A percentile compares a stretch with the other conserved stretches of the same genome.
Conservation (phyloP, 2,113 vertebrate genomes). For the Apeltes quadracus region DNA sequence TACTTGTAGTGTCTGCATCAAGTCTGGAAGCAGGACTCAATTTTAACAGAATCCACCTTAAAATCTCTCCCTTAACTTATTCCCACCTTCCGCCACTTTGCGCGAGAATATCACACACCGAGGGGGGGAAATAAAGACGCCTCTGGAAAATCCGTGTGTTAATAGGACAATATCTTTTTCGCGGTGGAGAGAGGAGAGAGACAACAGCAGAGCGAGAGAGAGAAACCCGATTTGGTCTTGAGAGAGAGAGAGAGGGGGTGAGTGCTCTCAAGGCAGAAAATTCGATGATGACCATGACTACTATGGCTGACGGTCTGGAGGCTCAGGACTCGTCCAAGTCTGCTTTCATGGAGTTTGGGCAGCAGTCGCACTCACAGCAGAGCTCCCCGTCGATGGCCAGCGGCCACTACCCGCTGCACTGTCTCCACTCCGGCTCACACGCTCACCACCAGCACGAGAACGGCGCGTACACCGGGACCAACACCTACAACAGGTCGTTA, state of each 20-base stretch:
- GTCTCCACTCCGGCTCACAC: slow-evolving; percentile 91
- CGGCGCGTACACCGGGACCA: slow-evolving; percentile 88
- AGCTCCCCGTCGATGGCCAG: slow-evolving; percentile 93
- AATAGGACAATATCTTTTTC: slow-evolving; percentile 87
- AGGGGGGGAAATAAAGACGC: slow-evolving; percentile 72
- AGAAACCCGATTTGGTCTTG: slow-evolving; percentile 81
- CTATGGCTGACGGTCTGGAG: slow-evolving; percentile 99
- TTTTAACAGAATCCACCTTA: slow-evolving; percentile 96
- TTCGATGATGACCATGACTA: slow-evolving; percentile 99
- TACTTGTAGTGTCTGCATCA: slow-evolving; percentile 94
- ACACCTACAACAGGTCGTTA: slow-evolving; percentile 94
- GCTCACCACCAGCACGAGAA: slow-evolving; percentile 92
- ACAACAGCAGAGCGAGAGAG: slow-evolving; percentile 77
- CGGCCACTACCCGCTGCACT: slow-evolving; percentile 95
- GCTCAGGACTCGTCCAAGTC: slow-evolving; percentile 99
- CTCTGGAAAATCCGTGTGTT: slow-evolving; percentile 77
- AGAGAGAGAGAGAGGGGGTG: slow-evolving; percentile 82
- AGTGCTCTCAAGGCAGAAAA: slow-evolving; percentile 94
- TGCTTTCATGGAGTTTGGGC: slow-evolving; percentile 98
- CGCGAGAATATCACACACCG: slow-evolving; percentile 81
- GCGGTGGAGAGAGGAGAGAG: slow-evolving; percentile 76
- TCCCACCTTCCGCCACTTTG: slow-evolving; percentile 80
- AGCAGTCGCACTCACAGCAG: slow-evolving; percentile 90
- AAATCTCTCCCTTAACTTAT: slow-evolving; percentile 90
- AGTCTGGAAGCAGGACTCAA: slow-evolving; percentile 92